Percentiles rank a stretch among this genome's conserved stretches.
Conservation (phyloP, 2,797 vertebrate species). For the Octomys mimax region DNA sequence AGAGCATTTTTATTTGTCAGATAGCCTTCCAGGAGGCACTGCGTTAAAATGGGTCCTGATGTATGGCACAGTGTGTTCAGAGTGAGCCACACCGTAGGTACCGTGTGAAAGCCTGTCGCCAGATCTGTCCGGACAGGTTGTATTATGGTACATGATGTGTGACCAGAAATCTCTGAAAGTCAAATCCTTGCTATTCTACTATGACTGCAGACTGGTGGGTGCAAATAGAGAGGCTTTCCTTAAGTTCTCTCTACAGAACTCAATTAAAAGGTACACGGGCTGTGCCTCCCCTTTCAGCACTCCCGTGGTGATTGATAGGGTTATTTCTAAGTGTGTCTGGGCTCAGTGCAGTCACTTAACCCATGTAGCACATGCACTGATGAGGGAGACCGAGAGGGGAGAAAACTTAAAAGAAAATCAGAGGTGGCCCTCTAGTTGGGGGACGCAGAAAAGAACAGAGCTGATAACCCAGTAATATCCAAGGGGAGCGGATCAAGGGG, state of each 20-base stretch:
- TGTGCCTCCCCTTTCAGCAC: accelerated
- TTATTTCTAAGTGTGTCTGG: constrained; percentile 69
- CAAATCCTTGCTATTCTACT: constrained; percentile 10
- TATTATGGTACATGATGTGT: neutral
- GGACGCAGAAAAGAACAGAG: neutral
- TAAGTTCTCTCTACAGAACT: neutral
- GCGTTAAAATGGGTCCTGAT: neutral
- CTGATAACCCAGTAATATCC: accelerated
- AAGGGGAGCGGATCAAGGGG: neutral
- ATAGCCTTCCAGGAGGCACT: neutral
- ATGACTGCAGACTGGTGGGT: accelerated
- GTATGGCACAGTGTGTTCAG: neutral
- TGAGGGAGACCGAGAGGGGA: neutral
- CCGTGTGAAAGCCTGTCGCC: neutral
- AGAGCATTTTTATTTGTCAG: neutral
- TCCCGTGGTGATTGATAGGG: constrained; percentile 46
- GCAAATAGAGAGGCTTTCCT: neutral
- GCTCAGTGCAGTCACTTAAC: constrained; percentile 72
- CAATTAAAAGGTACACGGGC: neutral
- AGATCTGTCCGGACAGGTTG: neutral
- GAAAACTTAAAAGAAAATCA: neutral
- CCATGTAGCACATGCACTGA: neutral
- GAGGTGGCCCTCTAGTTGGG: neutral
- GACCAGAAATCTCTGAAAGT: constrained; percentile 56
- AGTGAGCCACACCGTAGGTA: neutral